phyloP scores from a whole-genome alignment of 1,140 invertebrate genomes.

The Himalopsyche phryganea region DNA sequence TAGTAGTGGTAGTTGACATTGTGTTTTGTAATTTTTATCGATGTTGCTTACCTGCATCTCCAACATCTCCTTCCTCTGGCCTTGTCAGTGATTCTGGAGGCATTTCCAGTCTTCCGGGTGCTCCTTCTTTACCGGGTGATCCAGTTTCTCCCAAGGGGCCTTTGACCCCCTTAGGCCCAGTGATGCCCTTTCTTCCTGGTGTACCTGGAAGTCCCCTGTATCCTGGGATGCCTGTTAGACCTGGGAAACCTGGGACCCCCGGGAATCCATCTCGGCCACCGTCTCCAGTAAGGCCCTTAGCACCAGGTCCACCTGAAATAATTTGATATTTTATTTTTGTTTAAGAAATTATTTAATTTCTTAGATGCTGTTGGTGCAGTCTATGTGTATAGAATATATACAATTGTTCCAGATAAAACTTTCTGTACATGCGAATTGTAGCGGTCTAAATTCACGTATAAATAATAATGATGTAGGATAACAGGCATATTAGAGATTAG shows the following conservation, averaged over 20 bases:
- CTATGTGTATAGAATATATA: no score
- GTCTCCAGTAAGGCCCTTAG: constrained; percentile 63
- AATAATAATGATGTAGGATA: no score
- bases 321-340: no score
- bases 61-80: constrained; percentile 43
- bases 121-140: neutral
- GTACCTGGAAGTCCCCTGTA: constrained; percentile 53
- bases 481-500: no score
- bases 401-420: no score
- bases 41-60: constrained; percentile 41
- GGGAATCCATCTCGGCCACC: constrained; percentile 56
- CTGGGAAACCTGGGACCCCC: constrained; percentile 51
- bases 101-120: neutral
- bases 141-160: constrained; percentile 7
- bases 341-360: no score
- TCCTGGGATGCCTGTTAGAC: constrained; percentile 58
- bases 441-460: no score
- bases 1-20: no score
- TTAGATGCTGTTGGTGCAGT: no score
- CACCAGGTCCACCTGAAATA: constrained; percentile 53
- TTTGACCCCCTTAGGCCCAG: constrained; percentile 37
- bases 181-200: constrained; percentile 44
- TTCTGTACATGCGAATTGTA: no score
- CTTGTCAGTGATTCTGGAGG: neutral
- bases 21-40: no score